Base-by-base conservation (phyloP, 2,113 vertebrate genomes). In the Amblyopsis rosae region DNA sequence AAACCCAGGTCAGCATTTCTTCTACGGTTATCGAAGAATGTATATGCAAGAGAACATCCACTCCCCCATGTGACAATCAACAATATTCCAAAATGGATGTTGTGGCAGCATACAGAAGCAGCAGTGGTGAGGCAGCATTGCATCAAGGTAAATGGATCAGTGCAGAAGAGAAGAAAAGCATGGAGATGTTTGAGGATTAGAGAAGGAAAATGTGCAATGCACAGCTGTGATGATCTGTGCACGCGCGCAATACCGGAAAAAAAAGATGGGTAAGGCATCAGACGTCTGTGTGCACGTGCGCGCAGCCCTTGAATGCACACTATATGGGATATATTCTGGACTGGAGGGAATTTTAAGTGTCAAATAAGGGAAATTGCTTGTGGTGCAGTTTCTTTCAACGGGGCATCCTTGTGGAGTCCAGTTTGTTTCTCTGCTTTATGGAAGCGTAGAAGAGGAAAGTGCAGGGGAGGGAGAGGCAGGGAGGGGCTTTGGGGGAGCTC, bases 341-440 rank as follows among this genome's bases (percentile, higher is more conserved):
- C 35, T 6, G n/a, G 51, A 74, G 17, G 15, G 54, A 9, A 26
- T 15, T 26, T 57, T 62, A 53, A 17, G 65, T 73, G 67, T 81
- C 74, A 59, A 82, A 80, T 71, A 47, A 66, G 72, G 15, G 79
- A 85, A 86, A 83, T 53, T 88, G 82, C 82, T 59, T 8, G 17
- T 19, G 76, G 69, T 81, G 84, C 84, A 53, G 3, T 72, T 70
- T 71, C 54, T 62, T 65, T 50, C 53, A 58, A 65, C 65, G 81
- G 59, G 65, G 66, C 82, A 72, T 83, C 72, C 75, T 71, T 62
- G 55, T 70, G 68, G 81, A 86, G 85, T 84, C 81, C 77, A 65
- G 78, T 78, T 87, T 82, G 82, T 88, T 83, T 87, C 74, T 70
- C 75, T 78, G 76, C 57, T 80, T 75, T 61, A 54, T 72, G 67